Conservation (phyloP, 2,888 invertebrate species). For the Trileptium ribeirensis region DNA sequence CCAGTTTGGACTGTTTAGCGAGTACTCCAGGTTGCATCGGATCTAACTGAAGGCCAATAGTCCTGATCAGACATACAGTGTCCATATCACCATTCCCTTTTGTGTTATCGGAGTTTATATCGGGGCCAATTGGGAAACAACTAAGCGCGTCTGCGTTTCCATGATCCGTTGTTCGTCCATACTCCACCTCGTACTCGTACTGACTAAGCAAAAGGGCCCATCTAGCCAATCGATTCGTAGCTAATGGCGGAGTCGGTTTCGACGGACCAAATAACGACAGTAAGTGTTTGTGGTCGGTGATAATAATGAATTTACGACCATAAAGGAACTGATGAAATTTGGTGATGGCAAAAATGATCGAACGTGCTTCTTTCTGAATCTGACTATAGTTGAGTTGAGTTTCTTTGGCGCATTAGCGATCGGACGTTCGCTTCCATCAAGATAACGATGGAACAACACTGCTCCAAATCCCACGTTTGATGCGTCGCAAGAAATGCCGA, state of each 20-base stretch:
- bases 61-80: neutral
- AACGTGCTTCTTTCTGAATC: slow-evolving; percentile 38
- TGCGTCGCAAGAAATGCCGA: slow-evolving; percentile 10
- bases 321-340: slow-evolving; percentile 39
- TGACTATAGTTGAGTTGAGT: slow-evolving; percentile 37
- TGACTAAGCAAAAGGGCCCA: slow-evolving; percentile 27
- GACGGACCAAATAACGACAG: slow-evolving; percentile 29
- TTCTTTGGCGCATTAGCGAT: slow-evolving; percentile 37
- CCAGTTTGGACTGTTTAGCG: neutral
- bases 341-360: slow-evolving; percentile 36
- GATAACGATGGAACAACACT: slow-evolving; percentile 29
- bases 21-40: neutral
- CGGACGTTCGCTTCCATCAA: slow-evolving; percentile 29
- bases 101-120: slow-evolving; percentile 19
- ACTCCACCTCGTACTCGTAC: neutral
- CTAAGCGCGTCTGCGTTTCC: slow-evolving; percentile 34
- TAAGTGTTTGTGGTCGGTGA: slow-evolving; percentile 35
- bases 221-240: slow-evolving; percentile 23
- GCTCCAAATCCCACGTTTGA: slow-evolving; percentile 20
- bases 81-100: slow-evolving; percentile 20
- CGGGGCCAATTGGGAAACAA: slow-evolving; percentile 20
- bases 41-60: neutral
- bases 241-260: slow-evolving; percentile 21
- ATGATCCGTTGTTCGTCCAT: slow-evolving; percentile 22
- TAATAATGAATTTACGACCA: slow-evolving; percentile 30